Evolutionary conservation across 2,113 vertebrate genomes (phyloP), one percentile per base, ranked within the genome.

Genomic region (Platysteira castanea): DNA sequence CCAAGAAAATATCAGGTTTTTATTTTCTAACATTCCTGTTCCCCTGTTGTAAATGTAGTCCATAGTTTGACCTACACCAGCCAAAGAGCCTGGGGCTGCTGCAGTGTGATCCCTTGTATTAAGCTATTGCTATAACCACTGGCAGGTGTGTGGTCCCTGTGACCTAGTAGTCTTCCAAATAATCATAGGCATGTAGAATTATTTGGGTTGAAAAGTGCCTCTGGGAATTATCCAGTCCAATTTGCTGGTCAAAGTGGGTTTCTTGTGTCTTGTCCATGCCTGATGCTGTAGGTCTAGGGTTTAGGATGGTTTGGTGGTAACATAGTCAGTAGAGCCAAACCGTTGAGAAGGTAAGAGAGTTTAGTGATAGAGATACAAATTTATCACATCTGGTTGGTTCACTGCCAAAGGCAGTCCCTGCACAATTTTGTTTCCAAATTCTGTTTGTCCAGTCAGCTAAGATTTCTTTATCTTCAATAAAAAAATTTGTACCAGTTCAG

Each of bases 81-180:
- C 8, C n/a, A 53, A 27, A 50, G 17, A 46, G 2, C 19, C 33
- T 31, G 39, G 30, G 17, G 2, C 17, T 50, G 31, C 18, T 35
- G 15, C 35, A 49, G 2, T 6, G 4, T 1, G 1, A 37, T 37
- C 5, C 8, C 7, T 41, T 71, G 6, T 41, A 16, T 39, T 24
- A 24, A 75, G 9, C 2, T 79, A 4, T 44, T 52, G 21, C 28
- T 33, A 0, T 24, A 12, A 13, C 47, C 22, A 10, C 31, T 39
- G 13, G 5, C 41, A 47, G 7, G 9, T 33, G n/a, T 49, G 46
- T 47, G 33, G 10, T 75, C 19, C 14, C 2, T 30, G 27, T 22
- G 30, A 33, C 21, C 16, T 3, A 8, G 6, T 2, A 37, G 8
- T 52, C 33, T 50, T n/a, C 17, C 21, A n/a, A 41, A 26, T 15